These are phyloP conservation scores for Nemurella pictetii DNA, from an alignment of 2,888 invertebrate genomes.

Conservation along the genomic window DNA sequence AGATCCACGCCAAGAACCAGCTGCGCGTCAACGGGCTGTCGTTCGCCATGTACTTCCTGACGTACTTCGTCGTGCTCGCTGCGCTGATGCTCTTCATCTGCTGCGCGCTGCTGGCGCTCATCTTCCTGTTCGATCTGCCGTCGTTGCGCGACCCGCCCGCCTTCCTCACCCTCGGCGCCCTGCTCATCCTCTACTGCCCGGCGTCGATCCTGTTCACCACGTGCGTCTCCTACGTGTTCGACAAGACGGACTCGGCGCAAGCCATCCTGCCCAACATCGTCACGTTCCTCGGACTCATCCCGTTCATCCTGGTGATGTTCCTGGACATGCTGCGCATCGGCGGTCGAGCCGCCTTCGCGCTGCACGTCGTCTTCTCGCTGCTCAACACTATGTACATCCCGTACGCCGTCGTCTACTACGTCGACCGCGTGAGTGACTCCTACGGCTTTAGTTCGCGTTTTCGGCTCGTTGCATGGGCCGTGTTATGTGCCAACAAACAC, in stretches of 20 bases:
- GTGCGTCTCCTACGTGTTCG: constrained; percentile 77
- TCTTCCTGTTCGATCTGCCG: constrained; percentile 70
- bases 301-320: constrained; percentile 71
- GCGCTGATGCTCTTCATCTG: constrained; percentile 70
- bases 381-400: constrained; percentile 80
- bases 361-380: constrained; percentile 74
- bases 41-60: constrained; percentile 72
- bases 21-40: constrained; percentile 79
- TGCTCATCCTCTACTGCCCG: constrained; percentile 72
- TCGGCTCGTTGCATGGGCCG: too few relatives aligned
- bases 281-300: constrained; percentile 73
- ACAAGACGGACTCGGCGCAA: constrained; percentile 81
- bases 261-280: constrained; percentile 77
- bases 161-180: constrained; percentile 65
- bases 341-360: constrained; percentile 65
- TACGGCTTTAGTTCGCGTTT: too few relatives aligned
- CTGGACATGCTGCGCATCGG: constrained; percentile 73
- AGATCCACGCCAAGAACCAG: constrained; percentile 83
- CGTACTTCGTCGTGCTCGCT: constrained; percentile 73
- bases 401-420: constrained; percentile 79
- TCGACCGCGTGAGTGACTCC: constrained; percentile 69
- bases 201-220: constrained; percentile 76
- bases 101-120: constrained; percentile 64
- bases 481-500: too few relatives aligned
- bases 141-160: constrained; percentile 71